These are phyloP conservation scores for Pseudoatta argentina DNA, from an alignment of 1,140 invertebrate genomes.

Conservation along the genomic window DNA sequence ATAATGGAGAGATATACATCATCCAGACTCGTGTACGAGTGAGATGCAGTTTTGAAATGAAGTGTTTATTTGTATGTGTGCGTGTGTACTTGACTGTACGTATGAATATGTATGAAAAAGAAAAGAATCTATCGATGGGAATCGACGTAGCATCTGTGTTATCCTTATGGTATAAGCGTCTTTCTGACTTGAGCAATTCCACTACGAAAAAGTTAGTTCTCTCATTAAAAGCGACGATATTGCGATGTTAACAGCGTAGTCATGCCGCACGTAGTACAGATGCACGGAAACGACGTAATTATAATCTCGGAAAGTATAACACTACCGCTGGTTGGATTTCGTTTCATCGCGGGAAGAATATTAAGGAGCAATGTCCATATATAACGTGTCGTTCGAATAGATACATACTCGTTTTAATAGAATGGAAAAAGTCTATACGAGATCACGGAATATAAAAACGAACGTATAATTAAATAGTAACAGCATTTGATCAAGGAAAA, in stretches of 20 bases:
- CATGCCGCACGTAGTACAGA: conserved; percentile 15
- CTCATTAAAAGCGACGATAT: conserved; percentile 39
- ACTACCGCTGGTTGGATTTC: conserved; percentile 14
- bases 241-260: conserved; percentile 32
- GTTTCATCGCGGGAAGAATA: conserved; percentile 26
- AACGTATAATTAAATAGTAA: not conserved
- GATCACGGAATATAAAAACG: not conserved
- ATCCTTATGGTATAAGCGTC: not conserved
- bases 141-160: conserved; percentile 33
- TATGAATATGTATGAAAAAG: not conserved
- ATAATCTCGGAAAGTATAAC: conserved; percentile 39
- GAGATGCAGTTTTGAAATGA: conserved; percentile 30
- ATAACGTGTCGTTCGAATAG: conserved; percentile 11
- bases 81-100: too few species aligned
- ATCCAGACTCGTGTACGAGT: conserved; percentile 1
- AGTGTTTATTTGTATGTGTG: not conserved
- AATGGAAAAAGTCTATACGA: not conserved
- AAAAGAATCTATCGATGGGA: conserved; percentile 29
- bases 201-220: conserved; percentile 36
- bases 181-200: not conserved
- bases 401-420: not conserved
- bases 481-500: too few species aligned
- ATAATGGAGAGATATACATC: conserved; percentile 51
- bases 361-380: conserved; percentile 41
- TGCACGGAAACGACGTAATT: conserved; percentile 47